Evolutionary conservation across 92 coral and sea anemone species (phyloP), one percentile per base, ranked within the genome.

Genomic region (Palythoa caribaeorum): DNA sequence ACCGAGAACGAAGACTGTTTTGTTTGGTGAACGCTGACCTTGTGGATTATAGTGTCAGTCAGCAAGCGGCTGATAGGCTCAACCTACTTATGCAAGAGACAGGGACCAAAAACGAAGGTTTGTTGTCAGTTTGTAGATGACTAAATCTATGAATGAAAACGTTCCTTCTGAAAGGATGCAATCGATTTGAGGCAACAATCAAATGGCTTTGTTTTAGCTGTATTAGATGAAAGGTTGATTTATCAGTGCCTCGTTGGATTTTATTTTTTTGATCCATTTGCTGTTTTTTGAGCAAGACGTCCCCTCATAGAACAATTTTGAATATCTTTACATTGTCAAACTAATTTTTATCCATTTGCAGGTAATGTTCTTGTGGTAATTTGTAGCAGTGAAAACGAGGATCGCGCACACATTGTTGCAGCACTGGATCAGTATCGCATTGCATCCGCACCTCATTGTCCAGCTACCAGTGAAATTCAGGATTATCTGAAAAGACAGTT

Each of bases 1-100:
- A 96, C 89, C 85, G 77, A 3, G 90, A 86, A 47, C 92, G 92
- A 11, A 84, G 88, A 21, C 80, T 96, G 55, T 94, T 88, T 86
- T 96, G 98, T 75, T 84, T 96, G 79, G 98, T 90, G 54, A 94
- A 96, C 84, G 97, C 94, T 11, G 96, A 94, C 80, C 84, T 89
- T 14, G 85, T 96, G 81, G 94, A 92, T 79, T 94, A 89, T 84
- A 90, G 81, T 77, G 96, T 91, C 84, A 91, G 97, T 79, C 94
- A 94, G 69, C 91, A 94, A 78, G 98, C 94, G 6, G 91, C 89
- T 60, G 89, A 92, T 48, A 73, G 80, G 44, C 83, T 94, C 53
- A 89, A 60, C 20, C 38, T 83, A n/a, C 80, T 96, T 4, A 84
- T 85, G n/a, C 86, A 89, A 57, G 95, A 90, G 44, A 85, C 77